Conservation (phyloP, 2,113 vertebrate genomes). For the Marcusenius ussheri region DNA sequence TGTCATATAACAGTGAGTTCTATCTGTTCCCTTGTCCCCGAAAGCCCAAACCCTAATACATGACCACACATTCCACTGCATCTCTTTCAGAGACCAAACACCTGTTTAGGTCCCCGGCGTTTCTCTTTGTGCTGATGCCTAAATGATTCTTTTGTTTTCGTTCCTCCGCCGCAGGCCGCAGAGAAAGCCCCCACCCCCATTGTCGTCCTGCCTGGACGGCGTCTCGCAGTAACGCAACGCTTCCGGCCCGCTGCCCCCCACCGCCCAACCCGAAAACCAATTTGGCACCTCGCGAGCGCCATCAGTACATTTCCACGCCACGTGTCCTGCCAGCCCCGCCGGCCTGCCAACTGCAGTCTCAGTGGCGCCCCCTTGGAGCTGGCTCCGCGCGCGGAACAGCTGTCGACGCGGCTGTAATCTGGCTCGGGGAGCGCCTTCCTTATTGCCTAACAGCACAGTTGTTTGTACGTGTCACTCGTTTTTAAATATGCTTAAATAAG, state of each 20-base stretch:
- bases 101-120: neutral
- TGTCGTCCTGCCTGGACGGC: neutral
- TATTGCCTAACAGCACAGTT: neutral
- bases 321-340: neutral
- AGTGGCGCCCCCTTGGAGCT: neutral
- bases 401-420: neutral
- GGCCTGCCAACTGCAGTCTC: neutral
- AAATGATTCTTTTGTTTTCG: neutral
- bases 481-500: conserved; percentile 13
- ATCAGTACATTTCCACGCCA: neutral
- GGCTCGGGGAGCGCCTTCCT: neutral
- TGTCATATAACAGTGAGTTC: neutral
- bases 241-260: neutral
- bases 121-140: neutral
- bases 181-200: neutral
- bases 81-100: neutral
- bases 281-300: neutral
- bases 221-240: neutral
- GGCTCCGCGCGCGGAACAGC: neutral
- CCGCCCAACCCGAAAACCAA: neutral
- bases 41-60: neutral
- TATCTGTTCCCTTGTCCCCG: neutral
- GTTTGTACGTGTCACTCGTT: conserved; percentile 4
- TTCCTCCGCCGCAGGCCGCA: neutral
- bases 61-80: neutral